phyloP scores from a whole-genome alignment of 2,113 vertebrate genomes.

The Scolopax mira region DNA sequence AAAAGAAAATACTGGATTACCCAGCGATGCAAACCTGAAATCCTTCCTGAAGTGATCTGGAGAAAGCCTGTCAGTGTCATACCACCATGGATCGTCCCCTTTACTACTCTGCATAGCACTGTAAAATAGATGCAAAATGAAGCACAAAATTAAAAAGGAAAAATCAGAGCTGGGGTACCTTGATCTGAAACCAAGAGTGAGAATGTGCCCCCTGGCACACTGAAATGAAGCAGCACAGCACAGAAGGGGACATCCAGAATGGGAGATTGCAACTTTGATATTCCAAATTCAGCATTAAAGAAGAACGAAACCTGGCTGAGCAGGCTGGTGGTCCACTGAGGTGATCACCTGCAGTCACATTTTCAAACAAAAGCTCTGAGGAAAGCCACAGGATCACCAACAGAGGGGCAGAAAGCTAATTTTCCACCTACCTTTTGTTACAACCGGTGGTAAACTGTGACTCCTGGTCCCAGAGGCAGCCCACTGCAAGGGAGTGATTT shows the following conservation, averaged over 20 bases:
- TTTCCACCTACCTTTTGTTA: neutral
- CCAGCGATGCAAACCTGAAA: neutral
- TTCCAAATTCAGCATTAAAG: neutral
- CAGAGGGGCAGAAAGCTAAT: neutral
- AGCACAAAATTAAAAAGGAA: neutral
- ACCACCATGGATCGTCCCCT: neutral
- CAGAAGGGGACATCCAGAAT: neutral
- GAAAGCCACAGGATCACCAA: neutral
- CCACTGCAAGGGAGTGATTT: neutral
- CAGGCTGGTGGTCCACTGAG: neutral
- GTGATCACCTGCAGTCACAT: neutral
- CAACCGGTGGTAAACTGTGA: neutral
- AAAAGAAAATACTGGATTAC: neutral
- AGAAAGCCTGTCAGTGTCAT: neutral
- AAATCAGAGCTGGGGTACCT: neutral
- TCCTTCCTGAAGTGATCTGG: neutral
- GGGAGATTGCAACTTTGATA: neutral
- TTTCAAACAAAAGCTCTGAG: neutral
- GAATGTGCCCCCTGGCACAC: neutral
- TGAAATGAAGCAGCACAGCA: rapidly evolving
- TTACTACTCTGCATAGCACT: neutral
- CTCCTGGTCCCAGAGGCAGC: neutral
- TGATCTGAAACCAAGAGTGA: neutral
- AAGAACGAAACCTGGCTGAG: neutral
- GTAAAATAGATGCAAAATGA: neutral